Conservation (phyloP, 2,888 invertebrate species). For the Drosophila quasianomalipes region DNA sequence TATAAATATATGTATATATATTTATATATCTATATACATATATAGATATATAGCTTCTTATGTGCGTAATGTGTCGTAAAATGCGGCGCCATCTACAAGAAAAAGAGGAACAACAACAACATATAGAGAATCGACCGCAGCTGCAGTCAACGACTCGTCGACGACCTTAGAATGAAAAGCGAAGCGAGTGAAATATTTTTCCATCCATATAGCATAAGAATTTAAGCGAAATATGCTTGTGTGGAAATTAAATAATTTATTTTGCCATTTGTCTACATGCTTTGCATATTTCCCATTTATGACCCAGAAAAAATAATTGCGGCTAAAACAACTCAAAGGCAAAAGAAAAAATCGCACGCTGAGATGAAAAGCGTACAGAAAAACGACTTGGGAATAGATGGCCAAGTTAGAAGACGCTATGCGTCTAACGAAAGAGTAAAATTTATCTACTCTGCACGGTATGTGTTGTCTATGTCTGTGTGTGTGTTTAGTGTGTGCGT, state of each 20-base stretch:
- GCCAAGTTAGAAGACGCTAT: constrained; percentile 45
- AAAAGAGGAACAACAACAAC: constrained; percentile 34
- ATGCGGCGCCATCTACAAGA: constrained; percentile 65
- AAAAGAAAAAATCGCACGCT: constrained; percentile 28
- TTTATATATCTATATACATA: constrained; percentile 25
- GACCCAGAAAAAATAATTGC: constrained; percentile 68
- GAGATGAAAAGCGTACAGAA: constrained; percentile 63
- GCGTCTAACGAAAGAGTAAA: constrained; percentile 31
- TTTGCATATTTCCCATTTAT: constrained; percentile 70
- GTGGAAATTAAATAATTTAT: constrained; percentile 74
- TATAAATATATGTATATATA: constrained; percentile 1
- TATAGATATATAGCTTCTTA: constrained; percentile 27
- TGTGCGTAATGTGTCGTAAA: constrained; percentile 60
- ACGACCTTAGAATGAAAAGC: constrained; percentile 53
- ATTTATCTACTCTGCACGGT: constrained; percentile 18
- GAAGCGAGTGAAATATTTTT: constrained; percentile 31
- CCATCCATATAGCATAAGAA: constrained; percentile 57
- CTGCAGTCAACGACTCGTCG: constrained; percentile 62
- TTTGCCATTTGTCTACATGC: constrained; percentile 73
- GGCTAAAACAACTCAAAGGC: constrained; percentile 34
- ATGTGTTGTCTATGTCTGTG: not conserved
- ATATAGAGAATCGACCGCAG: constrained; percentile 43
- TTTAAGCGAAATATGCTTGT: constrained; percentile 55
- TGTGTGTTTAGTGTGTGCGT: not conserved
- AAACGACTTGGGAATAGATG: constrained; percentile 61